These are phyloP conservation scores for Microchrysa polita DNA, from an alignment of 2,888 invertebrate species.

Conservation along the genomic window DNA sequence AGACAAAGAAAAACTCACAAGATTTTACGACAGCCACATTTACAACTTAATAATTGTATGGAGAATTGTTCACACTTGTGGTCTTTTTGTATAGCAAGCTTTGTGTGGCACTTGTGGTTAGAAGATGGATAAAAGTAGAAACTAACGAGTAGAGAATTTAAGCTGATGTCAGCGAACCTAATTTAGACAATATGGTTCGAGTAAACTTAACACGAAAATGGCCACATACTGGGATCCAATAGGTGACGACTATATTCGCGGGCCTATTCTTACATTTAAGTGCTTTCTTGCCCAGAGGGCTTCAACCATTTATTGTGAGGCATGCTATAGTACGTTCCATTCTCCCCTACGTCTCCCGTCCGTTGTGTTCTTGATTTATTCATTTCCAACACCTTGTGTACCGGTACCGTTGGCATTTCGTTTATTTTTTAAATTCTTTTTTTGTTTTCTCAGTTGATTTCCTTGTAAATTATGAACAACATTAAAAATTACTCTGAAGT, in stretches of 20 bases:
- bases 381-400: too few species aligned
- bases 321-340: neutral
- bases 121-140: neutral
- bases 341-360: neutral
- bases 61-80: constrained; percentile 5
- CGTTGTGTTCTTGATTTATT: too few species aligned
- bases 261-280: too few species aligned
- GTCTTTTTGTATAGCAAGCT: constrained; percentile 8
- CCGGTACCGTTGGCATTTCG: constrained; percentile 3
- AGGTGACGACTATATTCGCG: too few species aligned
- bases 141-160: neutral
- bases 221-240: too few species aligned
- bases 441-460: neutral
- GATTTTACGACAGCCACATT: constrained; percentile 11
- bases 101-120: neutral
- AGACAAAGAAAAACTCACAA: neutral
- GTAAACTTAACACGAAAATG: too few species aligned
- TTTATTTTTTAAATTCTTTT: too few species aligned
- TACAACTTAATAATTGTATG: constrained; percentile 18
- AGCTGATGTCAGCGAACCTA: constrained; percentile 19
- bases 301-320: neutral
- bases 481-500: constrained; percentile 24
- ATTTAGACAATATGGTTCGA: constrained; percentile 8
- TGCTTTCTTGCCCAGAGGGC: neutral
- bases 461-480: constrained; percentile 19